Evolutionary conservation across 2,797 vertebrate species (phyloP).

Genomic region (Acanthurus tractus): DNA sequence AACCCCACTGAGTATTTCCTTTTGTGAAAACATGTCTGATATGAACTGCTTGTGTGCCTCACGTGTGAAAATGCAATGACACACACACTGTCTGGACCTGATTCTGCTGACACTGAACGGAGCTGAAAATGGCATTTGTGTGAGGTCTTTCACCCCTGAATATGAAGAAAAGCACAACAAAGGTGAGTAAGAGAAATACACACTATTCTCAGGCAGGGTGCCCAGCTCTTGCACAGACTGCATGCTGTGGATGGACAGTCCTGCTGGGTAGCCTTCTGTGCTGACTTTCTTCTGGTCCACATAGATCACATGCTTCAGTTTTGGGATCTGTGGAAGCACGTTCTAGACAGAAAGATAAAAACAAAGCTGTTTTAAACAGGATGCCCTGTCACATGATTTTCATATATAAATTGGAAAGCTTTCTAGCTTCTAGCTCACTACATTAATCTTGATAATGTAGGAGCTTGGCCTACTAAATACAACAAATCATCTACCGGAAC

Average conservation of each 20-base stretch:
- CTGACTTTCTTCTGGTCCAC: constrained; percentile 91
- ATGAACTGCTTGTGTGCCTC: too few relatives aligned
- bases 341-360: constrained; percentile 76
- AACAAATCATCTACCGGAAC: too few relatives aligned
- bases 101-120: too few relatives aligned
- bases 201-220: constrained; percentile 91
- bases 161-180: constrained; percentile 9
- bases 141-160: neutral
- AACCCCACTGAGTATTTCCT: too few relatives aligned
- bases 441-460: neutral
- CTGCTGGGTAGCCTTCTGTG: constrained; percentile 89
- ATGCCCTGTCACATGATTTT: constrained; percentile 14
- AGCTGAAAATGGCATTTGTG: too few relatives aligned
- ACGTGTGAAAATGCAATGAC: too few relatives aligned
- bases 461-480: neutral
- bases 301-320: constrained; percentile 94
- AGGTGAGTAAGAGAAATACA: constrained; percentile 65
- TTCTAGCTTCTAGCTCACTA: neutral
- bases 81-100: too few relatives aligned
- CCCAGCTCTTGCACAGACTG: constrained; percentile 91
- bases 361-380: constrained; percentile 21
- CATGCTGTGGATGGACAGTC: constrained; percentile 92
- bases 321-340: constrained; percentile 88
- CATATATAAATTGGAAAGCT: neutral
- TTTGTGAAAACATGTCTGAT: too few relatives aligned